Evolutionary conservation across 2,113 vertebrate genomes (phyloP).

Genomic region (Clupea harengus): DNA sequence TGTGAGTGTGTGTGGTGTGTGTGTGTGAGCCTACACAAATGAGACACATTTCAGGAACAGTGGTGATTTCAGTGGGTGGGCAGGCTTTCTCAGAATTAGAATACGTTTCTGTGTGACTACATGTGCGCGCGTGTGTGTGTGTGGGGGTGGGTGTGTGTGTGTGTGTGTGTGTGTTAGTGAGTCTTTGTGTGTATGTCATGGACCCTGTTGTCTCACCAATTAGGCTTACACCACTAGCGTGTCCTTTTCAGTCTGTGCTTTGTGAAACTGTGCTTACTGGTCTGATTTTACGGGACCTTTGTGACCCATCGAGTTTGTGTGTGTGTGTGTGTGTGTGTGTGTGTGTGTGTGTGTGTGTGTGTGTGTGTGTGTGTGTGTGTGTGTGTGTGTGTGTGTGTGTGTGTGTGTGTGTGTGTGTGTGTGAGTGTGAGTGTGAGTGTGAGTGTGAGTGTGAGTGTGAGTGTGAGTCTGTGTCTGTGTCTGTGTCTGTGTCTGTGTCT

Average conservation of each 20-base stretch:
- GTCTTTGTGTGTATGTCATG: neutral
- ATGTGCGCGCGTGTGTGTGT: neutral
- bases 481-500: no score
- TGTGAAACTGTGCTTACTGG: neutral
- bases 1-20: neutral
- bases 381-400: no score
- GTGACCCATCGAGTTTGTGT: no score
- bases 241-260: neutral
- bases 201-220: no score
- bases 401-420: no score
- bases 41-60: conserved; percentile 10
- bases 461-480: no score
- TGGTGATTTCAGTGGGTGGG: neutral
- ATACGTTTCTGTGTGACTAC: neutral
- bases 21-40: neutral
- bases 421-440: no score
- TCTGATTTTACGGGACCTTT: neutral
- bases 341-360: no score
- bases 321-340: no score
- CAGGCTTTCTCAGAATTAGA: neutral
- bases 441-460: no score
- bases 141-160: neutral
- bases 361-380: no score
- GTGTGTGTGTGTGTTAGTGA: conserved; percentile 3
- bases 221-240: neutral